A percentile compares a stretch with the other conserved stretches of the same genome.
Conservation (phyloP, 2,888 invertebrate genomes). For the Herminia tarsipennalis region DNA sequence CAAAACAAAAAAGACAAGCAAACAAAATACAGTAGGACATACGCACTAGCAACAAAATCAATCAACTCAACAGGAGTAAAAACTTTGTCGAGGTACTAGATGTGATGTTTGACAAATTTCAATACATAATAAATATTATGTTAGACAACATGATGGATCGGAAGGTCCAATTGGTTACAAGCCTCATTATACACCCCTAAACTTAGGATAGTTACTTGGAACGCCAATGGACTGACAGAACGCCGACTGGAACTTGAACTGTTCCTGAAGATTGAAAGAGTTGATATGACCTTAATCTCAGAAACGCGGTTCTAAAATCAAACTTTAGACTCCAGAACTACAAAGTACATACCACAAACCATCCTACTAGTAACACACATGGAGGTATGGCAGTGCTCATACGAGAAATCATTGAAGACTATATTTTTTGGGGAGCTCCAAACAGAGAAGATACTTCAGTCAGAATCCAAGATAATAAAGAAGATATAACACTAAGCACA, state of each 20-base stretch:
- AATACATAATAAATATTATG: conserved; percentile 9
- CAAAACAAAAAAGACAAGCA: neutral
- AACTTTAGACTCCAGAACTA: conserved; percentile 1
- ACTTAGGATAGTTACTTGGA: neutral
- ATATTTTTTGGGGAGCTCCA: neutral
- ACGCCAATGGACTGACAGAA: conserved; percentile 8
- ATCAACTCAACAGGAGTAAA: neutral
- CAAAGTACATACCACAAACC: conserved; percentile 6
- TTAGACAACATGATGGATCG: conserved; percentile 7
- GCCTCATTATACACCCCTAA: neutral
- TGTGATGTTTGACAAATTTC: conserved; percentile 2
- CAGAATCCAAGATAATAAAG: conserved; percentile 1
- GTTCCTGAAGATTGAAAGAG: neutral
- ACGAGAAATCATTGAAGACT: conserved; percentile 1
- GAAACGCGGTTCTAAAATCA: conserved; percentile 3
- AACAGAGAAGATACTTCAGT: conserved; percentile 6
- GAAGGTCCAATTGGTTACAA: conserved; percentile 1
- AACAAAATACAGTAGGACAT: neutral
- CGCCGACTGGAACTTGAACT: conserved; percentile 5
- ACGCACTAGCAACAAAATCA: neutral
- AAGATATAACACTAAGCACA: conserved; percentile 1
- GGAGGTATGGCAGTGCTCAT: neutral
- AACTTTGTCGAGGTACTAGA: neutral
- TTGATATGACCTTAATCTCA: conserved; percentile 7
- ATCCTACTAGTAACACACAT: conserved; percentile 9